Percentiles rank a stretch among this genome's conserved stretches.
Evolutionary conservation across 2,113 vertebrate genomes (phyloP).

Genomic region (Phaethon lepturus): DNA sequence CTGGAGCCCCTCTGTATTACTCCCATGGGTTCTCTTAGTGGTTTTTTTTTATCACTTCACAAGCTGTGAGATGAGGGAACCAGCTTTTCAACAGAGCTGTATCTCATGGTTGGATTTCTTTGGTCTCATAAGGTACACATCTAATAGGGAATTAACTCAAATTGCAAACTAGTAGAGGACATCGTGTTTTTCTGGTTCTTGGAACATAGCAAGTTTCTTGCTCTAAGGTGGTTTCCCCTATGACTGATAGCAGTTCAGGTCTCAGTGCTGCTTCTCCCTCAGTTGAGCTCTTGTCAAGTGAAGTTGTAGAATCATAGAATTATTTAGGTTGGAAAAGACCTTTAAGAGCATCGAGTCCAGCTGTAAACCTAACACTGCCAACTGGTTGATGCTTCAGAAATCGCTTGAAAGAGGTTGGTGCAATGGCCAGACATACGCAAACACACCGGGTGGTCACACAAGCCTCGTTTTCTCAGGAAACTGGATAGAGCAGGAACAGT

Average conservation of each 20-base stretch:
- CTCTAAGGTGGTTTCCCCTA: neutral
- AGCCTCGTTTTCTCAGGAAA: neutral
- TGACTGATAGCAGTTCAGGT: neutral
- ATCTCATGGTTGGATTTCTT: neutral
- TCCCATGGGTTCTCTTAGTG: neutral
- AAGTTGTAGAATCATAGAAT: neutral
- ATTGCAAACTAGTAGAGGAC: neutral
- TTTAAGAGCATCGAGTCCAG: neutral
- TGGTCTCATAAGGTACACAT: neutral
- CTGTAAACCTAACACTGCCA: neutral
- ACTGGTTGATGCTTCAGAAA: neutral
- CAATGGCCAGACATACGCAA: fast-evolving
- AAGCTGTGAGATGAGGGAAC: neutral
- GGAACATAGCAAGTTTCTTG: neutral
- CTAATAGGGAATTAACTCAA: neutral
- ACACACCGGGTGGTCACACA: neutral
- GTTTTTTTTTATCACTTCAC: fast-evolving
- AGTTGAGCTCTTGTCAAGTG: neutral
- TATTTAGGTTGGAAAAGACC: neutral
- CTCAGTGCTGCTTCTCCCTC: neutral
- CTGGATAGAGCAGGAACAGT: neutral
- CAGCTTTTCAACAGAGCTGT: neutral
- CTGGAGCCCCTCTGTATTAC: neutral
- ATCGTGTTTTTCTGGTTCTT: neutral
- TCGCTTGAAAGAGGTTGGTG: neutral